phyloP scores from a whole-genome alignment of 1,140 invertebrate species.

The Ips typographus region DNA sequence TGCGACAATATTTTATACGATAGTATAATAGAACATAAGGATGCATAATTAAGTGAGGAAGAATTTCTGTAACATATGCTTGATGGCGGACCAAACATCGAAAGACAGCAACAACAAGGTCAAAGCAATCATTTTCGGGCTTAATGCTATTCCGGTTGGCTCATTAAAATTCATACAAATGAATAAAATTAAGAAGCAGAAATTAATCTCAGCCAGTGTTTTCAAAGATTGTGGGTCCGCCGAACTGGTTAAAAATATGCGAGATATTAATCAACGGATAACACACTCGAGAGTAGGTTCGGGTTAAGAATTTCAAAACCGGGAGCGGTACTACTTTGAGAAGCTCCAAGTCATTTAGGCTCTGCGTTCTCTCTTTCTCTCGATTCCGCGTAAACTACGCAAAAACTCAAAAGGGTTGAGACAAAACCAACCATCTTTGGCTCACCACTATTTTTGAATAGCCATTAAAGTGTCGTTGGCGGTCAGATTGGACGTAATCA shows the following conservation, averaged over 20 bases:
- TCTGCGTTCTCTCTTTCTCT: too few relatives aligned
- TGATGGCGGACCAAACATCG: too few relatives aligned
- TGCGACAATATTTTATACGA: too few relatives aligned
- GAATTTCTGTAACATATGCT: too few relatives aligned
- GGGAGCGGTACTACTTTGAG: constrained; percentile 27
- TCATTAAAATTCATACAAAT: constrained; percentile 42
- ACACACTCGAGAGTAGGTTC: constrained; percentile 24
- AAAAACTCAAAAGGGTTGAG: too few relatives aligned
- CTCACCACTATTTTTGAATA: constrained; percentile 16
- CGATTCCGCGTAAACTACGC: too few relatives aligned
- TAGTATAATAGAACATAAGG: too few relatives aligned
- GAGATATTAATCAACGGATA: constrained; percentile 40
- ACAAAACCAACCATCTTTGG: too few relatives aligned
- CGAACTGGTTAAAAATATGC: constrained; percentile 43
- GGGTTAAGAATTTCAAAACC: constrained; percentile 42
- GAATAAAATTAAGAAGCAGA: constrained; percentile 41
- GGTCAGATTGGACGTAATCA: constrained; percentile 43
- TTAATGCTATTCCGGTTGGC: constrained; percentile 16
- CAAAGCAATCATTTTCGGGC: constrained; percentile 12
- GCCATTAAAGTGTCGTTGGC: constrained; percentile 46
- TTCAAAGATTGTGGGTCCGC: constrained; percentile 38
- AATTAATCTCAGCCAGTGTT: constrained; percentile 38
- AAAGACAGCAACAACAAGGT: not conserved
- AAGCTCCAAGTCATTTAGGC: not conserved
- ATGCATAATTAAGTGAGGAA: too few relatives aligned